Evolutionary conservation across 2,113 vertebrate species (phyloP).

Genomic region (Bathybates hornii): DNA sequence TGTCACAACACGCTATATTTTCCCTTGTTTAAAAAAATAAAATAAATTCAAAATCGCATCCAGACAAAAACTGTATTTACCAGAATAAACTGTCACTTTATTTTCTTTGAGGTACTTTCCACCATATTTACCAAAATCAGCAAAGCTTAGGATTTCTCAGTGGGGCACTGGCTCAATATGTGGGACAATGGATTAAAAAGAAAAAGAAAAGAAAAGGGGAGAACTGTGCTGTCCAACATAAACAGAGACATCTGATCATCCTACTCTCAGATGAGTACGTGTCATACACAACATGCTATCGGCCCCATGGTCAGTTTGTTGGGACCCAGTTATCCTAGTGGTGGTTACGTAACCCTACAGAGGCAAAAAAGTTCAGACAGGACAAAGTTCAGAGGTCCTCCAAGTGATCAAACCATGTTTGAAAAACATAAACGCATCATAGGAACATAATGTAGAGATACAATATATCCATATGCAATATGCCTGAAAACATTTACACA

Average conservation of each 20-base stretch:
- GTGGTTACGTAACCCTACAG: neutral
- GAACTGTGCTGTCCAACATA: neutral
- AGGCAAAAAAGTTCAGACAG: neutral
- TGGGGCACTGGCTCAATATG: neutral
- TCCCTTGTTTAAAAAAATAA: neutral
- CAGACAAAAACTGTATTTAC: neutral
- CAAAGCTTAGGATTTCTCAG: neutral
- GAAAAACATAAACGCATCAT: neutral
- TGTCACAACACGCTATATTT: neutral
- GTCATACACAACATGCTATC: neutral
- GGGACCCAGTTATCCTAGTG: neutral
- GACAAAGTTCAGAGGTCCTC: conserved; percentile 49
- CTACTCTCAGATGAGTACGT: neutral
- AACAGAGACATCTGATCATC: neutral
- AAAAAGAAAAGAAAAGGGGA: neutral
- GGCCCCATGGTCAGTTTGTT: neutral
- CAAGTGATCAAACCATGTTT: conserved; percentile 31
- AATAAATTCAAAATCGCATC: neutral
- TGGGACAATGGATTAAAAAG: neutral
- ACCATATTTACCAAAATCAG: neutral
- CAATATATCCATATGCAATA: neutral
- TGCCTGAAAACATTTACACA: neutral
- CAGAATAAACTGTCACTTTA: neutral
- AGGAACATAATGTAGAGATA: neutral
- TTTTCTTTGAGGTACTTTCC: neutral